Evolutionary conservation across 2,113 vertebrate genomes (phyloP).

Genomic region (Stegastes partitus): DNA sequence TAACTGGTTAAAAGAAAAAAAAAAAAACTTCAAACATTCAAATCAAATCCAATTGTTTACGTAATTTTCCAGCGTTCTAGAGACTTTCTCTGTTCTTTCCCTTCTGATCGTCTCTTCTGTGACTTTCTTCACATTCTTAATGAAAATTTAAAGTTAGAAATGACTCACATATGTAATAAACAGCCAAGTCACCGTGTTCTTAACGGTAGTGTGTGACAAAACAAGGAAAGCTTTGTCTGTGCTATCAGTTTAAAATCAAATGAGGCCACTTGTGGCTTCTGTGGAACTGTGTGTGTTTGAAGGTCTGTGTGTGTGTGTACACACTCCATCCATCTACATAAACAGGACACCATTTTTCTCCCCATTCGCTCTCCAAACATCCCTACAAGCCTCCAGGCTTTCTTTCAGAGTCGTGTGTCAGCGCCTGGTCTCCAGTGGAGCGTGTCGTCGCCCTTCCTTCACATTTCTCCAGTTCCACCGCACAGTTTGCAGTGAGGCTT

Average conservation of each 20-base stretch:
- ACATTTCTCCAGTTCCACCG: slow-evolving; percentile 37
- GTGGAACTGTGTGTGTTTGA: neutral
- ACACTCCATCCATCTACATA: slow-evolving; percentile 18
- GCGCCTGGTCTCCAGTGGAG: slow-evolving; percentile 35
- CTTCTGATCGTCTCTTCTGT: too few relatives aligned
- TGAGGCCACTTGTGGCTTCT: slow-evolving; percentile 12
- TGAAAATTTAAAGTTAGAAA: neutral
- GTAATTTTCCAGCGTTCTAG: neutral
- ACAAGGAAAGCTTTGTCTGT: neutral
- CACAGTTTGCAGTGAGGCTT: neutral
- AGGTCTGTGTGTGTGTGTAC: slow-evolving; percentile 4
- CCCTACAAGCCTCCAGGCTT: slow-evolving; percentile 23
- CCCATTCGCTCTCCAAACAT: slow-evolving; percentile 32
- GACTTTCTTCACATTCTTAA: neutral
- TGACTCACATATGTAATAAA: neutral
- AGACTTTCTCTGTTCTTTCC: too few relatives aligned
- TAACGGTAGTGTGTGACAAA: neutral
- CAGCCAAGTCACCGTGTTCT: neutral
- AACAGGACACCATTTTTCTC: slow-evolving; percentile 49
- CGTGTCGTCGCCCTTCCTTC: slow-evolving; percentile 41
- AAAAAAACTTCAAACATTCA: slow-evolving; percentile 11
- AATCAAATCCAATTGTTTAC: neutral
- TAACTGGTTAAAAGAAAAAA: neutral
- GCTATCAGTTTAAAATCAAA: slow-evolving; percentile 25
- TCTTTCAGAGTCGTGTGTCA: slow-evolving; percentile 61